These are phyloP conservation scores for Cephus runcator DNA, from an alignment of 2,888 invertebrate genomes.

Conservation along the genomic window DNA sequence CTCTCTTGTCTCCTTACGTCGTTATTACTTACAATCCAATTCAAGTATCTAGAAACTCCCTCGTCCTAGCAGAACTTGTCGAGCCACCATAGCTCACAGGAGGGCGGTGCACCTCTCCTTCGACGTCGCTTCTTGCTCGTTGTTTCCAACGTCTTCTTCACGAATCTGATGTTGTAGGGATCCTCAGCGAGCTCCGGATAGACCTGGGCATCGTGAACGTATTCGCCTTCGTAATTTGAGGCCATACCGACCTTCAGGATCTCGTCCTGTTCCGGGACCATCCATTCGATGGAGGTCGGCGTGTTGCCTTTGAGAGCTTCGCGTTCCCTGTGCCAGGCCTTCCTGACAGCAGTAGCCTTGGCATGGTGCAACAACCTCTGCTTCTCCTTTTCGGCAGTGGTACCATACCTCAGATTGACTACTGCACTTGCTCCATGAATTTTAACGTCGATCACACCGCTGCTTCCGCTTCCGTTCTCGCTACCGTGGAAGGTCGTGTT, in stretches of 20 bases:
- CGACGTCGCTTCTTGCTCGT: constrained; percentile 77
- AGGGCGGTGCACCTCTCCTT: constrained; percentile 70
- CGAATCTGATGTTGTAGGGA: constrained; percentile 92
- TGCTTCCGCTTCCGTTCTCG: constrained; percentile 79
- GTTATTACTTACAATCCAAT: neutral
- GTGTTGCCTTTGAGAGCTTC: constrained; percentile 84
- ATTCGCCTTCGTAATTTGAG: constrained; percentile 89
- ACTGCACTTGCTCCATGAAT: constrained; percentile 92
- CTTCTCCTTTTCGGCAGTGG: constrained; percentile 89
- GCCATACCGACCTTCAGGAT: constrained; percentile 86
- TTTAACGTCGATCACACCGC: constrained; percentile 80
- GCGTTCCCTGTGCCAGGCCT: constrained; percentile 93
- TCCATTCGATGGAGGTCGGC: constrained; percentile 86
- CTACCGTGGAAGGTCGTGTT: constrained; percentile 92
- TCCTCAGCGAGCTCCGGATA: constrained; percentile 96
- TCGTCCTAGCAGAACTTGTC: constrained; percentile 60
- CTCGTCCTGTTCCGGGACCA: constrained; percentile 87
- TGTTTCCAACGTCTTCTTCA: constrained; percentile 82
- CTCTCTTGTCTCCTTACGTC: constrained; percentile 23
- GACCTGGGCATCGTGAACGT: constrained; percentile 87
- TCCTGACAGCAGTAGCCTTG: constrained; percentile 84
- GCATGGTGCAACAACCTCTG: constrained; percentile 92
- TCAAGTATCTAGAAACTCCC: neutral
- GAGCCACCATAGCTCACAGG: constrained; percentile 67
- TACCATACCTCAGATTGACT: constrained; percentile 94